These are phyloP conservation scores for Fistularia tabacaria DNA, from an alignment of 2,797 vertebrate genomes.

Conservation along the genomic window DNA sequence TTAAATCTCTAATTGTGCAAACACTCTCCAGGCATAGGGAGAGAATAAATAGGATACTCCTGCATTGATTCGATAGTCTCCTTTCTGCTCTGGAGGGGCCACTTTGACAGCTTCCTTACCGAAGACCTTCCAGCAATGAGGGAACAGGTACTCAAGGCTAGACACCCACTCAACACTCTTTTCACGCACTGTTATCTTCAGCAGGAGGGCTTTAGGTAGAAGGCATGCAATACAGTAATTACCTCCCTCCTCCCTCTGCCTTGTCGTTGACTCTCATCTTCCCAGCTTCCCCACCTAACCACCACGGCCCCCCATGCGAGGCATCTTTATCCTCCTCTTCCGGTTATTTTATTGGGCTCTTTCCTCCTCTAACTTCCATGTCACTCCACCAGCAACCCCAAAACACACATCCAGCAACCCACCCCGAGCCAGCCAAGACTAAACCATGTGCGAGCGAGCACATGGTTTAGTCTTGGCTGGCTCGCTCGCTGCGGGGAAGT, in stretches of 20 bases:
- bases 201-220: constrained; percentile 64
- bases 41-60: constrained; percentile 47
- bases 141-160: constrained; percentile 39
- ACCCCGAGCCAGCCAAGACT: constrained; percentile 48
- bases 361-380: too few relatives aligned
- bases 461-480: too few relatives aligned
- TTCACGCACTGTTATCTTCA: constrained; percentile 61
- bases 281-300: constrained; percentile 38
- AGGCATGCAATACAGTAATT: constrained; percentile 64
- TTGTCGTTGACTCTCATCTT: constrained; percentile 29
- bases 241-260: constrained; percentile 32
- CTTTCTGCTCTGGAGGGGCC: constrained; percentile 45
- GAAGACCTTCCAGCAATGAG: constrained; percentile 33
- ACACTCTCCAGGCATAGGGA: constrained; percentile 19
- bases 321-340: too few relatives aligned
- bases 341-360: too few relatives aligned
- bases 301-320: neutral
- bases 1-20: constrained; percentile 32
- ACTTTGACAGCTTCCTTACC: constrained; percentile 57
- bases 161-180: constrained; percentile 23
- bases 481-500: constrained; percentile 44
- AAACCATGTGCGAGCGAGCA: constrained; percentile 56
- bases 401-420: too few relatives aligned
- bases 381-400: neutral
- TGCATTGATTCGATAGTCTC: constrained; percentile 33